These are phyloP conservation scores for Pachycephala philippinensis DNA, from an alignment of 2,113 vertebrate genomes.

Conservation along the genomic window DNA sequence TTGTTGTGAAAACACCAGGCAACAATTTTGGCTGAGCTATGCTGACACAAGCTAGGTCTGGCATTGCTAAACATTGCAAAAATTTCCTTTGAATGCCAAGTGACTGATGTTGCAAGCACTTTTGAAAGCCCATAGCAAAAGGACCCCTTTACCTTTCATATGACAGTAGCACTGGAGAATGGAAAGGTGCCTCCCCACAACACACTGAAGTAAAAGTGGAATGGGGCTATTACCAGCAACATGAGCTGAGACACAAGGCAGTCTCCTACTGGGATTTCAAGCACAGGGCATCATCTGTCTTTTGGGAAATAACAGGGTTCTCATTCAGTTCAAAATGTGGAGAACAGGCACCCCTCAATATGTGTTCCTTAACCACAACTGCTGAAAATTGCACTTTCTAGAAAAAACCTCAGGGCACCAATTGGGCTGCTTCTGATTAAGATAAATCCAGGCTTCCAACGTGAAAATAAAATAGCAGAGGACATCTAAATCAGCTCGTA, in stretches of 20 bases:
- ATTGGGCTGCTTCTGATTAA: neutral
- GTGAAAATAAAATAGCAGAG: neutral
- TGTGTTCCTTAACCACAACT: neutral
- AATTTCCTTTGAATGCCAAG: neutral
- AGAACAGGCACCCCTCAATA: neutral
- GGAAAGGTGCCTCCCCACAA: neutral
- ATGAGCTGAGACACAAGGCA: neutral
- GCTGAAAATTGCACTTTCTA: neutral
- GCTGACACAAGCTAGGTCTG: neutral
- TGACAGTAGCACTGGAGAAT: neutral
- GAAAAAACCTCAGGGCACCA: neutral
- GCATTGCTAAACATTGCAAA: slow-evolving; percentile 33
- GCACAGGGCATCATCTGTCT: neutral
- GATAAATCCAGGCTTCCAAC: neutral
- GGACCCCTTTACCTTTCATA: neutral
- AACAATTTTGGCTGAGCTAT: neutral
- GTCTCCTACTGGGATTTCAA: neutral
- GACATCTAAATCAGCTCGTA: neutral
- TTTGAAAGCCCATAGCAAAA: neutral
- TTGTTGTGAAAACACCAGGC: slow-evolving; percentile 8
- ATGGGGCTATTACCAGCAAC: neutral
- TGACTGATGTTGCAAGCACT: neutral
- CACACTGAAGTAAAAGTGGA: neutral
- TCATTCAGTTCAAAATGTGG: neutral
- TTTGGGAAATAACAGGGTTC: neutral